These are phyloP conservation scores for Platyscapa corneri DNA, from an alignment of 1,140 invertebrate genomes.

Conservation along the genomic window DNA sequence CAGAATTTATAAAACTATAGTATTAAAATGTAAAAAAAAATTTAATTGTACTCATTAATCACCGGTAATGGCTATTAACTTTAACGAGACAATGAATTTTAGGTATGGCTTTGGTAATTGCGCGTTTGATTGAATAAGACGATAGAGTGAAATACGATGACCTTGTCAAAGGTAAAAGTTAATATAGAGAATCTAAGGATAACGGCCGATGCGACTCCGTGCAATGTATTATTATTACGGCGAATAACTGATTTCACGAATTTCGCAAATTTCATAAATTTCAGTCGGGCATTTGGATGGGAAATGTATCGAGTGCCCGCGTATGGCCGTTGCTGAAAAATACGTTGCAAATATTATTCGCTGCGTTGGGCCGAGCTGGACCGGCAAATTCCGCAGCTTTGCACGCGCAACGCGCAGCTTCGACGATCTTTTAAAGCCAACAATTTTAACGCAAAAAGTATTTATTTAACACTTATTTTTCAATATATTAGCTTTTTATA, in stretches of 20 bases:
- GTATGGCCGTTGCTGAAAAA: too few species aligned
- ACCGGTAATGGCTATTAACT: not conserved
- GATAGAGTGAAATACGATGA: not conserved
- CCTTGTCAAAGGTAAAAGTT: not conserved
- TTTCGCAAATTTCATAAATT: too few species aligned
- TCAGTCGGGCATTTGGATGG: not conserved
- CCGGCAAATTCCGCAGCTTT: too few species aligned
- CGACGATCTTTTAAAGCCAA: too few species aligned
- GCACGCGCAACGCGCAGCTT: too few species aligned
- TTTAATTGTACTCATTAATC: not conserved
- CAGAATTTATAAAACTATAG: not conserved
- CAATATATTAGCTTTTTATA: not conserved
- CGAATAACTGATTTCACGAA: too few species aligned
- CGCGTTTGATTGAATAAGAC: not conserved
- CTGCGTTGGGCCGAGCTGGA: too few species aligned
- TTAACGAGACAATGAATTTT: not conserved
- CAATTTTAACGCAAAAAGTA: too few species aligned
- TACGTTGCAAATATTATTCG: too few species aligned
- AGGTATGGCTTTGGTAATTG: not conserved
- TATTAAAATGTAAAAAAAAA: not conserved
- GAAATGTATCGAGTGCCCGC: too few species aligned
- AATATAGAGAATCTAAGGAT: not conserved
- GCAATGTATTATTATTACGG: too few species aligned
- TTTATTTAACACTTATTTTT: not conserved
- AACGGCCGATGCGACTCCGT: not conserved